Base-by-base conservation (phyloP, 2,797 vertebrate genomes). In the Tragopan temminckii region DNA sequence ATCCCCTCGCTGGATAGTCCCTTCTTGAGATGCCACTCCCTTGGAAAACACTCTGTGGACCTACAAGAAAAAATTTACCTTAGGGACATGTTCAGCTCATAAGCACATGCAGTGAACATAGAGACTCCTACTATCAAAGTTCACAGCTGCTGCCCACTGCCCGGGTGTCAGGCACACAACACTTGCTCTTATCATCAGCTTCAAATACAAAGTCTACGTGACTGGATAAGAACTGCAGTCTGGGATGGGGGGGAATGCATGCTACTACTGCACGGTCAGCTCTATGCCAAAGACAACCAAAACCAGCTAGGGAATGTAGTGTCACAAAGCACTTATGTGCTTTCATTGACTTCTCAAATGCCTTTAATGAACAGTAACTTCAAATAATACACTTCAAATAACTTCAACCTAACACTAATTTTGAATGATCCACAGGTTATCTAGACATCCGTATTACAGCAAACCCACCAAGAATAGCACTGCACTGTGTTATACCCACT, bases 11-110 rank as follows among this genome's bases (percentile, higher is more conserved):
- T 97, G 98, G 93, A 99, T 97, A 38, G 98, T 98, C 58, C 99
- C 98, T 97, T 99, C 99, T 50, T 98, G 97, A 90, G 97, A 97
- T 25, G 99, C 98, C 16, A 97, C 97, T 53, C 99, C 99, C 96
- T 98, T 99, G 81, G 97, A 97, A 97, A 99, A 99, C 75, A 99
- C 98, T 82, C 99, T 98, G 96, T 99, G 99, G 55, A 99, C 98
- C 99, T 99, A 94, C 11, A 89, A 80, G 72, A 85, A 95, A 92
- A 35, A 75, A 69, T 79, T 78, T 36, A 63, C 86, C n/a, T 89
- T 68, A 25, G 12, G 9, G 27, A 45, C 19, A 14, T 43, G 40
- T 87, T 58, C 80, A 72, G 16, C 8, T 89, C 42, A 50, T 19
- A 14, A 86, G 19, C 46, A 94, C 9, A 53, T 9, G 24, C 5